Conservation (phyloP, 2,888 invertebrate species). For the Drosophila macrothrix region DNA sequence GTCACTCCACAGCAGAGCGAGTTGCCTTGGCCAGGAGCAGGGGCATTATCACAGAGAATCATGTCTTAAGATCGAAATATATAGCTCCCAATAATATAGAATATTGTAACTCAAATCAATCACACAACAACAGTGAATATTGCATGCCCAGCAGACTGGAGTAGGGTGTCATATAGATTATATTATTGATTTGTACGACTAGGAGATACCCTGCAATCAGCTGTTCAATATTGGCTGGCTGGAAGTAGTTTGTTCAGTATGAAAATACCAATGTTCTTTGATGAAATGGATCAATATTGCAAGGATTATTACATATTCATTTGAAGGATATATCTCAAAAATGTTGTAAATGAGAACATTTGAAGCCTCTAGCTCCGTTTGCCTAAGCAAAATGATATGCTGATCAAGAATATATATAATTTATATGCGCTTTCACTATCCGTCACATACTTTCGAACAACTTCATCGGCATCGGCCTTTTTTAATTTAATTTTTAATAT, state of each 20-base stretch:
- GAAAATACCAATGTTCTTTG: not conserved
- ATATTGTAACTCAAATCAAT: not conserved
- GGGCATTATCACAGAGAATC: not conserved
- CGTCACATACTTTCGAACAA: not conserved
- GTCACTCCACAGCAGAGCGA: no score
- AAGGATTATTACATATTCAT: not conserved
- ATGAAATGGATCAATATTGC: not conserved
- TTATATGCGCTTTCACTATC: not conserved
- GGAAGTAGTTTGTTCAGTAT: not conserved
- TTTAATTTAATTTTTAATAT: not conserved
- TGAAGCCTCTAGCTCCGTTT: not conserved
- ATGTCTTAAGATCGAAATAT: not conserved
- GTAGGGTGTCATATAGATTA: not conserved
- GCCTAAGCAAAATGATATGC: not conserved
- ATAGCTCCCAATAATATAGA: not conserved
- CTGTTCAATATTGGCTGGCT: not conserved
- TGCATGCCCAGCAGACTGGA: not conserved
- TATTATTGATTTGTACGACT: not conserved
- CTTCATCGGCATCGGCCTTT: not conserved
- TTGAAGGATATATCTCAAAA: not conserved
- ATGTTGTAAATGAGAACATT: not conserved
- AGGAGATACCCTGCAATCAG: not conserved
- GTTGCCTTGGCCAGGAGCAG: no score
- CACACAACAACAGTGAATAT: not conserved
- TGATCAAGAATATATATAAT: not conserved